Evolutionary conservation across 2,888 invertebrate species (phyloP), one percentile per base, ranked within the genome.

Genomic region (Thelaira solivaga): DNA sequence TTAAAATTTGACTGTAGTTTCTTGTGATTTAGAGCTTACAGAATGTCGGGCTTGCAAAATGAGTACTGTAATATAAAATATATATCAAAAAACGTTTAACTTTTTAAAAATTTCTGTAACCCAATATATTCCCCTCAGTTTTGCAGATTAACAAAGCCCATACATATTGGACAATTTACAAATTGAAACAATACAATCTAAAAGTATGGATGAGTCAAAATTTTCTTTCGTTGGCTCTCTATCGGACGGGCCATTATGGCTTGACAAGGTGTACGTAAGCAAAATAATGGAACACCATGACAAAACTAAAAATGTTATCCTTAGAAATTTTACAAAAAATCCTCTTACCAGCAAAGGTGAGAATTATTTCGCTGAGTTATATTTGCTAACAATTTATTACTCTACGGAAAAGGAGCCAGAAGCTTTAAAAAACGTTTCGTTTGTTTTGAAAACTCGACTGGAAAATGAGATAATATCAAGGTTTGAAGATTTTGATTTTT

Each of bases 291-390:
- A 45, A 8, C 75, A 80, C 7, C 81, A 82, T 65, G 82, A 82
- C 24, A 57, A 73, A 24, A 71, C 77, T 26, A 47, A 76, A 3
- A 49, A 82, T 4, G 74, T 62, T 5, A 43, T 76, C 55, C 72
- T 84, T 10, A 75, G 76, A 26, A 74, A 57, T 13, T 83, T 82
- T 59, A 73, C 82, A 24, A 82, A 80, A 39, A 74, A 79, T 39
- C 82, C 83, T 29, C 86, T 85, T 0, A 84, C 84, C 0, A 81
- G 67, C 1, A 85, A 85, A 71, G 85, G 86, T 20, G 86, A 86
- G 77, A 84, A 86, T 72, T 86, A 82, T 69, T 83, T 82, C 2
- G 85, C 86, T 74, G 79, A 79, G 4, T 80, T 87, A 75, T 81
- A 83, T 78, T 77, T 85, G 16, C 64, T 85, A 22, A 81, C 57